phyloP scores from a whole-genome alignment of 1,140 invertebrate species.

The Marisa cornuarietis region DNA sequence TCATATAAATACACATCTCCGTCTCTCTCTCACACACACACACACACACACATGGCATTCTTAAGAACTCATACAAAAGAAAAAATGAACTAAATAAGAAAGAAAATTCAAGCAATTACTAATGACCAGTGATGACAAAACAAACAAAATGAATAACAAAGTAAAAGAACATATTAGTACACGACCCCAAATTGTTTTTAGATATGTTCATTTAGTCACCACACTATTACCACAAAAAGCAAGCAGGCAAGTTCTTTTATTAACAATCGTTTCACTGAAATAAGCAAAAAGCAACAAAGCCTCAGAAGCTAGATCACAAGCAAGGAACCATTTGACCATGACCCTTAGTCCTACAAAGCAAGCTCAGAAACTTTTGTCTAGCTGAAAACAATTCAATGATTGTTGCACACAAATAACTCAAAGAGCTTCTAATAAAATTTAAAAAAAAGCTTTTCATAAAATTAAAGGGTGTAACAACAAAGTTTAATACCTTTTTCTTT shows the following conservation, averaged over 20 bases:
- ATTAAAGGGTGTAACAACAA: not conserved
- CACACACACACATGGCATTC: not conserved
- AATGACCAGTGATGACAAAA: not conserved
- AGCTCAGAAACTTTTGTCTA: not conserved
- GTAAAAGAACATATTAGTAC: too few species aligned
- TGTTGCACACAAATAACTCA: not conserved
- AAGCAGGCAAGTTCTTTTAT: too few species aligned
- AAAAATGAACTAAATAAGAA: not conserved
- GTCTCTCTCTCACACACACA: too few species aligned
- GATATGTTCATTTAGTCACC: too few species aligned
- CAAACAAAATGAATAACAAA: too few species aligned
- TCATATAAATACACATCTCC: not conserved
- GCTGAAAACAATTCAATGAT: not conserved
- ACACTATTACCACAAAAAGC: too few species aligned
- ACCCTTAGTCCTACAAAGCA: too few species aligned
- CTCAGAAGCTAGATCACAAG: too few species aligned
- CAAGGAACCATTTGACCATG: too few species aligned
- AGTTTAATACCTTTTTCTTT: slow-evolving; percentile 12
- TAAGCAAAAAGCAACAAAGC: too few species aligned
- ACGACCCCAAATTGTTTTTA: too few species aligned
- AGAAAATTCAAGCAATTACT: not conserved
- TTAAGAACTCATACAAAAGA: not conserved
- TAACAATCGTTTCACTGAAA: too few species aligned
- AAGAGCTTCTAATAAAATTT: not conserved
- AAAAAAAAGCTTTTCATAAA: not conserved